Evolutionary conservation across 2,888 invertebrate genomes (phyloP).

Genomic region (Leuctra nigra): DNA sequence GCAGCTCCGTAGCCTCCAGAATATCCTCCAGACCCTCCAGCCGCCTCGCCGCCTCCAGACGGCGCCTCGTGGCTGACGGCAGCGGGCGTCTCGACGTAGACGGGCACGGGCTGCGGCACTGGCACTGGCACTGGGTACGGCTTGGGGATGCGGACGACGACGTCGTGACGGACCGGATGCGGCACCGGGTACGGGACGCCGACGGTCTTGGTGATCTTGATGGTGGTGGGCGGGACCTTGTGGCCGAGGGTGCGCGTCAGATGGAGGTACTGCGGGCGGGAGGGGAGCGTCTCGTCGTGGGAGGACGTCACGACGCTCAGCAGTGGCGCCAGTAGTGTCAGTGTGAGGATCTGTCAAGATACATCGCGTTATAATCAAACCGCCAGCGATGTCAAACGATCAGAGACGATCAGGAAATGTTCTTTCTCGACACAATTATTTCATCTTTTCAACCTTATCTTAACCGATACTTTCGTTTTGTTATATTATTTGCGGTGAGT

Average conservation of each 20-base stretch:
- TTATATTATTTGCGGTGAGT: too few relatives aligned
- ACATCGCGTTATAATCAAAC: too few relatives aligned
- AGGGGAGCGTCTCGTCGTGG: neutral
- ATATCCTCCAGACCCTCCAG: neutral
- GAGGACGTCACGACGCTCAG: too few relatives aligned
- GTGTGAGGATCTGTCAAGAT: too few relatives aligned
- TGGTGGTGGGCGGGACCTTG: constrained; percentile 24
- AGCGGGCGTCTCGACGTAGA: neutral
- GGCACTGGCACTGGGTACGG: constrained; percentile 37
- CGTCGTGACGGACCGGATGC: constrained; percentile 30
- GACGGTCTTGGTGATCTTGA: constrained; percentile 31
- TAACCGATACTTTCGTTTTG: too few relatives aligned
- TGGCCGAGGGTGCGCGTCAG: constrained; percentile 20
- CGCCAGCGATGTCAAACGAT: too few relatives aligned
- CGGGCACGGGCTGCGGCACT: neutral
- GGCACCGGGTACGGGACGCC: constrained; percentile 29
- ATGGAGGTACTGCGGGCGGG: constrained; percentile 3
- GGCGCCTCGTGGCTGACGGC: neutral
- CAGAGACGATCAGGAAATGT: too few relatives aligned
- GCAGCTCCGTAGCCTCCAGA: neutral
- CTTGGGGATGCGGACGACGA: constrained; percentile 31
- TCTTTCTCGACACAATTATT: too few relatives aligned
- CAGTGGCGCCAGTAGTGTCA: too few relatives aligned
- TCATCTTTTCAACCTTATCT: too few relatives aligned
- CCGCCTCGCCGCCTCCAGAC: neutral